Base-by-base conservation (phyloP, 2,113 vertebrate species). In the Cephalopholis sonnerati region DNA sequence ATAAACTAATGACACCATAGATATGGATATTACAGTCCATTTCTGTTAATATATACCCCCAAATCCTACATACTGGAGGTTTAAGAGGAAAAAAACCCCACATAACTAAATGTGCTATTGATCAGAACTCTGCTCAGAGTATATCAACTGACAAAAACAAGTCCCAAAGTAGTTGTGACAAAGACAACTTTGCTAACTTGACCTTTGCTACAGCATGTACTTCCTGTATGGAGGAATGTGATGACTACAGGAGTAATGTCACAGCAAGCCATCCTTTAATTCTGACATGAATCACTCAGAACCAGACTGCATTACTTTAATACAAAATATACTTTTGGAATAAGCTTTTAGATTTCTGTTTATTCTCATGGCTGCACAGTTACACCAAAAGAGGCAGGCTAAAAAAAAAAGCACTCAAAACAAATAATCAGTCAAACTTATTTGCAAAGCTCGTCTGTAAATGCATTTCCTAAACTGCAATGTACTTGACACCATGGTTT, bases 141-240 rank as follows among this genome's bases (percentile, higher is more conserved):
- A 5, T 24, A 10, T 12, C 18, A 17, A 16, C 58, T 7, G 5
- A 53, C 13, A n/a, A 32, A 51, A 53, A 57, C 48, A 66, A 29
- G 9, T 15, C 32, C 18, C 20, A 18, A 5, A 68, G 61, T 2
- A 3, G 24, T 15, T 2, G n/a, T 18, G 46, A 57, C 10, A 8
- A 3, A 10, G 8, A 1, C 20, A 50, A 20, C 32, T 24, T 22
- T 4, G 18, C 50, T 54, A 50, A 65, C 16, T 0, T 68, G 63
- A 81, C 3, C 51, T 51, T 41, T 53, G 74, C 32, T 17, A 20
- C 76, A 22, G 22, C 17, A 4, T 13, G 13, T 48, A 5, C 70
- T 86, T 87, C 82, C 64, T 84, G 81, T 53, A 8, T n/a, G 39
- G 67, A n/a, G 70, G 68, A 90, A 89, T 73, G 82, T 87, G 82